These are phyloP conservation scores for Cremastobaeus sp. DNA, from an alignment of 2,888 invertebrate genomes.

Conservation along the genomic window DNA sequence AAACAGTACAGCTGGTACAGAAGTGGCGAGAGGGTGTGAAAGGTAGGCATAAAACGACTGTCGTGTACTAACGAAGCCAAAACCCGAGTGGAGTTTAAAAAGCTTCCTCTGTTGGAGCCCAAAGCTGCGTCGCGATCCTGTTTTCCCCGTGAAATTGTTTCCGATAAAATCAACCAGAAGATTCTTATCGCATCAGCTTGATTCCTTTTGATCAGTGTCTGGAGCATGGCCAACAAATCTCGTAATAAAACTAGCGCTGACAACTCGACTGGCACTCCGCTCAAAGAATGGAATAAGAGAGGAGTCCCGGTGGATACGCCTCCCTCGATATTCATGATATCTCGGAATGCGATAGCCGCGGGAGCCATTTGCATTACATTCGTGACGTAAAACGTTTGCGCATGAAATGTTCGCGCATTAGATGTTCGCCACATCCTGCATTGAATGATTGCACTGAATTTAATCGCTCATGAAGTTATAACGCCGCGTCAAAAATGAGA, in stretches of 20 bases:
- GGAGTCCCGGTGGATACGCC: neutral
- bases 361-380: conserved; percentile 39
- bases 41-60: conserved; percentile 26
- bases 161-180: conserved; percentile 40
- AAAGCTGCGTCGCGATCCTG: conserved; percentile 34
- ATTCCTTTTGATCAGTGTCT: conserved; percentile 49
- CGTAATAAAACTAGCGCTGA: conserved; percentile 37
- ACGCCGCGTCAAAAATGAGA: conserved; percentile 31
- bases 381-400: conserved; percentile 31
- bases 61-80: conserved; percentile 30
- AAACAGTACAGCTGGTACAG: too few relatives aligned
- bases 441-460: conserved; percentile 25
- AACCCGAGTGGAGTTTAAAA: conserved; percentile 24
- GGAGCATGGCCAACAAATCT: conserved; percentile 53
- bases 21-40: neutral
- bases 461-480: conserved; percentile 31
- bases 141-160: conserved; percentile 49
- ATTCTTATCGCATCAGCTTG: conserved; percentile 43
- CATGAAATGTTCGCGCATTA: conserved; percentile 24
- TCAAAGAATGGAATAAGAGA: conserved; percentile 30
- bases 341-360: conserved; percentile 29
- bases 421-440: conserved; percentile 14
- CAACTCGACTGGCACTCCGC: conserved; percentile 16
- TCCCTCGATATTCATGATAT: conserved; percentile 19
- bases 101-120: conserved; percentile 14